Evolutionary conservation across 2,888 invertebrate species (phyloP).

Genomic region (Ornithoptera priamus): DNA sequence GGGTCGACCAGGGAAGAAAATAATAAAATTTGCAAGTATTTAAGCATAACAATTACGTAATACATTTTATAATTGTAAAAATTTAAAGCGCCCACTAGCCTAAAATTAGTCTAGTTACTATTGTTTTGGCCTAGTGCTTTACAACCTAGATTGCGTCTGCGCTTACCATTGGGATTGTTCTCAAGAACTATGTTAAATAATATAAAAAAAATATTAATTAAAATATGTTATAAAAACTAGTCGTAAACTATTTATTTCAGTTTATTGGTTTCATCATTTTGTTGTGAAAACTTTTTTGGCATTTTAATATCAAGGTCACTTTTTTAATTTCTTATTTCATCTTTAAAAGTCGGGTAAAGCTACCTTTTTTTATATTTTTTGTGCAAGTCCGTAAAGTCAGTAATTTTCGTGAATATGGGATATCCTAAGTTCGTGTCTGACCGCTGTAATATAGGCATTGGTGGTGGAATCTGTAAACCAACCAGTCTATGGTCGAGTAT

Average conservation of each 20-base stretch:
- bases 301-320: slow-evolving; percentile 55
- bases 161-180: too few species aligned
- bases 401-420: neutral
- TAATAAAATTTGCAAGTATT: neutral
- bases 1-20: neutral
- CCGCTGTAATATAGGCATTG: neutral
- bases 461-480: too few species aligned
- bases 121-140: too few species aligned
- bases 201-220: neutral
- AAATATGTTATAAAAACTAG: slow-evolving; percentile 19
- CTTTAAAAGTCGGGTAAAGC: slow-evolving; percentile 22
- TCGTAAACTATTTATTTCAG: slow-evolving; percentile 14
- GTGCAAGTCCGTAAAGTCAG: neutral
- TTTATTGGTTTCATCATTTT: slow-evolving; percentile 28
- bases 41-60: neutral
- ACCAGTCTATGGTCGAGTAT: too few species aligned
- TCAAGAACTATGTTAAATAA: too few species aligned
- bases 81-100: too few species aligned
- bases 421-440: neutral
- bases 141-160: too few species aligned
- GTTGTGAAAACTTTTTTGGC: slow-evolving; percentile 25
- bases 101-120: too few species aligned
- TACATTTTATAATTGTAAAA: neutral
- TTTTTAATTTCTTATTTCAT: slow-evolving; percentile 34
- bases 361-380: neutral